Percentiles rank a stretch among this genome's conserved stretches.
phyloP scores from a whole-genome alignment of 2,888 invertebrate genomes.

The Deroplatys truncata region DNA sequence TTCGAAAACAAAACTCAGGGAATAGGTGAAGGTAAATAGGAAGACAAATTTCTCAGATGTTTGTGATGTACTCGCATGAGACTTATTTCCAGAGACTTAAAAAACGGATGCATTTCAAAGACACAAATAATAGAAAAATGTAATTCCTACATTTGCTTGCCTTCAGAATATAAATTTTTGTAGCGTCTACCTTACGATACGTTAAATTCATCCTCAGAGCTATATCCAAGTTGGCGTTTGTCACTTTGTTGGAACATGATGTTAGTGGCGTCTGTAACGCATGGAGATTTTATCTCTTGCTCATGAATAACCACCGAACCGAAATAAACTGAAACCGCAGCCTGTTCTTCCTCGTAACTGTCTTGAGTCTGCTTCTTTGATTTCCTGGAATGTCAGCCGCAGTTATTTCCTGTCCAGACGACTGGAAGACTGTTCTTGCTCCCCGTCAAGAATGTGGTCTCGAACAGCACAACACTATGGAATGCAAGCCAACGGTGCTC shows the following conservation, averaged over 20 bases:
- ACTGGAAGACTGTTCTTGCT: not conserved
- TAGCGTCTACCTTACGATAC: too few species aligned
- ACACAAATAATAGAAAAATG: too few species aligned
- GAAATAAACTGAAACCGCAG: not conserved
- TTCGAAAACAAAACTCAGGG: too few species aligned
- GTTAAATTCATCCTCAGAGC: too few species aligned
- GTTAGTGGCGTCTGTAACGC: not conserved
- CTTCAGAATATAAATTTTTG: too few species aligned
- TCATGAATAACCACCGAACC: not conserved
- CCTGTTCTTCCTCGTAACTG: not conserved
- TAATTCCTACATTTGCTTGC: too few species aligned
- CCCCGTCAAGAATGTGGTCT: not conserved
- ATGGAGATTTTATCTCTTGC: not conserved
- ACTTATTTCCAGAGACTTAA: too few species aligned
- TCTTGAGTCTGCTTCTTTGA: not conserved
- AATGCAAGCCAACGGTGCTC: not conserved
- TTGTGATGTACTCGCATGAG: too few species aligned
- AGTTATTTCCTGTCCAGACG: not conserved
- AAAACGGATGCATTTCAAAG: too few species aligned
- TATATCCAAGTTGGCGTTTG: not conserved
- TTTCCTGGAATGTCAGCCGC: not conserved
- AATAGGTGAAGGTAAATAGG: too few species aligned
- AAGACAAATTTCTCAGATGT: too few species aligned
- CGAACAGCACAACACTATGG: not conserved
- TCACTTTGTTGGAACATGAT: not conserved